Evolutionary conservation across 2,113 vertebrate genomes (phyloP), one percentile per base, ranked within the genome.

Genomic region (Ascaphus truei): DNA sequence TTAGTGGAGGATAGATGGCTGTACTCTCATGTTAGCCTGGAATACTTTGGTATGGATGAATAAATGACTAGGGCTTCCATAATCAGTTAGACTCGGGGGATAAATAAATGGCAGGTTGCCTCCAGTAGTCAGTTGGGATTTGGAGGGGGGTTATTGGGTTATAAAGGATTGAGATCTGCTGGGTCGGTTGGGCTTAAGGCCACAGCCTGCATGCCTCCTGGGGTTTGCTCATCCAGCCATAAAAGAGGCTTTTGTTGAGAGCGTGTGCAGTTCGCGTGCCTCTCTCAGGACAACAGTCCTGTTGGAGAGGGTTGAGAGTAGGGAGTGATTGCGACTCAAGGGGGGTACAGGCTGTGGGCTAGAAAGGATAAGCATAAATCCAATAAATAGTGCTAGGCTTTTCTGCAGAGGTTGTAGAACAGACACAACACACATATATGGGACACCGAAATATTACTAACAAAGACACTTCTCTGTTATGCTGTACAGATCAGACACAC

Each of bases 241-340:
- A 85, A 79, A 90, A 89, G 81, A 75, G n/a, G 80, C 88, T 89
- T 90, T 90, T 89, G 87, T 87, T 78, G 76, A 61, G 68, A 68
- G 74, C 88, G 90, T 88, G 91, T 92, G 91, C 83, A 39, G 79
- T 76, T 89, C 91, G 88, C 87, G 91, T 90, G 91, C 82, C 83
- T 75, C 81, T 61, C 73, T 0, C 76, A 51, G 45, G 73, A 33
- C 62, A 45, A 33, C 47, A 53, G 73, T 62, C 69, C 61, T 30
- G 33, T 3, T 60, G 6, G 25, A 39, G 36, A 52, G 63, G 43
- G 41, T 15, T n/a, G 6, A 9, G 41, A 60, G 55, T 43, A 2
- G 8, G 1, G 15, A 13, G 12, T 2, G 2, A 1, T 3, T 10
- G 18, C 1, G 4, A 2, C 6, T 29, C 12, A 1, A 8, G 10